Evolutionary conservation across 2,113 vertebrate species (phyloP).

Genomic region (Trachemys scripta): DNA sequence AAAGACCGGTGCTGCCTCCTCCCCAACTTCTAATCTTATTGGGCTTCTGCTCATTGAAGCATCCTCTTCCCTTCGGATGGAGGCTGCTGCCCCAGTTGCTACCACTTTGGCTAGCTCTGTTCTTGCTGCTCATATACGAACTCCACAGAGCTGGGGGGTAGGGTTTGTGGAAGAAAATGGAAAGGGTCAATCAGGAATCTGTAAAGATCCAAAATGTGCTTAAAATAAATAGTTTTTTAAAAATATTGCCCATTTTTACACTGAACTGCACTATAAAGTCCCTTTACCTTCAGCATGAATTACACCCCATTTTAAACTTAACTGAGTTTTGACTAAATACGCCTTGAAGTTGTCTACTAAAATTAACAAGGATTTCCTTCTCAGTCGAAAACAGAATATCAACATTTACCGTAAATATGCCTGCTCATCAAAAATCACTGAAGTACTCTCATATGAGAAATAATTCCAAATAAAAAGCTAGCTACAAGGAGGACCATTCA

Average conservation of each 20-base stretch:
- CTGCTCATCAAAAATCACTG: not conserved
- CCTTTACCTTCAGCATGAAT: not conserved
- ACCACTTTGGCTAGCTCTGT: not conserved
- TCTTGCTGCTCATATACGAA: not conserved
- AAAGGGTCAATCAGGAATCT: accelerated
- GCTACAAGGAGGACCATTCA: not conserved
- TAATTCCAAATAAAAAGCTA: not conserved
- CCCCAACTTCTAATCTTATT: not conserved
- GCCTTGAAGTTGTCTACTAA: not conserved
- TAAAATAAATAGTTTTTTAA: not conserved
- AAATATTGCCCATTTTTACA: not conserved
- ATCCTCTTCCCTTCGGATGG: not conserved
- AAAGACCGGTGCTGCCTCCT: not conserved
- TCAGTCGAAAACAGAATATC: not conserved
- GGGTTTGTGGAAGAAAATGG: not conserved
- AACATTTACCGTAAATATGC: not conserved
- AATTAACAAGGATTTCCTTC: not conserved
- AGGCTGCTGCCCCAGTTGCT: not conserved
- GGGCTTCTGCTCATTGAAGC: not conserved
- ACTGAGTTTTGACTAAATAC: not conserved
- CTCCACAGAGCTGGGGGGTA: not conserved
- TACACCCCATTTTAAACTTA: not conserved
- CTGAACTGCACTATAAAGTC: not conserved
- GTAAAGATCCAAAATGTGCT: not conserved
- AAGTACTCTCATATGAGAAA: not conserved